Conservation (phyloP, 1,140 invertebrate genomes). For the Scaptodrosophila lebanonensis region DNA sequence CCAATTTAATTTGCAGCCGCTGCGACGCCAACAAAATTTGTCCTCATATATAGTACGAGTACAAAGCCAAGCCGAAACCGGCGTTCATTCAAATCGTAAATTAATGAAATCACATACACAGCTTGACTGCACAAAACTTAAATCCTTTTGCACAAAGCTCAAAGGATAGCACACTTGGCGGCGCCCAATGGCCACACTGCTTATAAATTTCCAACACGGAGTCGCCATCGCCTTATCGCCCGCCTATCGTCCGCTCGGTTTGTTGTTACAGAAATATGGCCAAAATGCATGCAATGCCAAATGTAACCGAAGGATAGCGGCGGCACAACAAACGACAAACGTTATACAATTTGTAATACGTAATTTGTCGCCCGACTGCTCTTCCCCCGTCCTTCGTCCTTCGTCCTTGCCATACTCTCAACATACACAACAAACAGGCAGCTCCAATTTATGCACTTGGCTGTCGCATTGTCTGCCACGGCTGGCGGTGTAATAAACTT, state of each 20-base stretch:
- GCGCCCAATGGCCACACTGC: slow-evolving; percentile 44
- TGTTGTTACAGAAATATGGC: slow-evolving; percentile 57
- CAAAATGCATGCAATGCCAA: slow-evolving; percentile 50
- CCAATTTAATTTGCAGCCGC: slow-evolving; percentile 64
- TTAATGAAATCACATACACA: slow-evolving; percentile 60
- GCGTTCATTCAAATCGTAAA: slow-evolving; percentile 48
- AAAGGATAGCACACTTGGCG: slow-evolving; percentile 24
- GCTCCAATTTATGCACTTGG: slow-evolving; percentile 62
- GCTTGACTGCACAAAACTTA: slow-evolving; percentile 24
- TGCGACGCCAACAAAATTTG: slow-evolving; percentile 35
- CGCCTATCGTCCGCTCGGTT: slow-evolving; percentile 17
- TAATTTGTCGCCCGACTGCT: slow-evolving; percentile 48
- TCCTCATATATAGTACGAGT: too few species aligned
- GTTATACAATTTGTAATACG: slow-evolving; percentile 63
- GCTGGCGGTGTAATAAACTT: slow-evolving; percentile 66
- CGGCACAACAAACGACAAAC: slow-evolving; percentile 25
- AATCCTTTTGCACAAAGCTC: slow-evolving; percentile 57
- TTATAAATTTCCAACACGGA: slow-evolving; percentile 58
- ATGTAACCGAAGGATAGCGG: slow-evolving; percentile 14
- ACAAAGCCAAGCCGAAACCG: not conserved
- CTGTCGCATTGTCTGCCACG: slow-evolving; percentile 47
- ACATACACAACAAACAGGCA: slow-evolving; percentile 29
- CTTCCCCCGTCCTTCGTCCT: slow-evolving; percentile 14
- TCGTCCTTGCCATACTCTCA: not conserved
- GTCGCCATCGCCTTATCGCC: slow-evolving; percentile 59